A percentile compares a stretch with the other conserved stretches of the same genome.
Evolutionary conservation across 2,888 invertebrate genomes (phyloP).

Genomic region (Macaria liturata): DNA sequence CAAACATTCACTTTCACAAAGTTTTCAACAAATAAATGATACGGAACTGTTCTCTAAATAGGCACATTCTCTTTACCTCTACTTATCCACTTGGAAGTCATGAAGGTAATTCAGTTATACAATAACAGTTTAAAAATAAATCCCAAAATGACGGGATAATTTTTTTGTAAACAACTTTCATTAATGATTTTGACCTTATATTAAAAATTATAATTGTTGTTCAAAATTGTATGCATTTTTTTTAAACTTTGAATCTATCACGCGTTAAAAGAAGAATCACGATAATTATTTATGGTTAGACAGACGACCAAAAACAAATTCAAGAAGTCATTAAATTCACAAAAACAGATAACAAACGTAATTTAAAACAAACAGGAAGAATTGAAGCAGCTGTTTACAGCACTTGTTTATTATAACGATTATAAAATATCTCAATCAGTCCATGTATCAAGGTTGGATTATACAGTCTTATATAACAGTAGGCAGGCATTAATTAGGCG

Average conservation of each 20-base stretch:
- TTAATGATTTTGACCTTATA: conserved; percentile 19
- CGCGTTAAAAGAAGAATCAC: no score
- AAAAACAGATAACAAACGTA: conserved; percentile 16
- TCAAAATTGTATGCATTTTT: no score
- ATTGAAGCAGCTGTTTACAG: conserved; percentile 31
- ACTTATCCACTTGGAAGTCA: conserved; percentile 53
- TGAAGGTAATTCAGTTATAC: conserved; percentile 60
- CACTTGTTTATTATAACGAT: conserved; percentile 45
- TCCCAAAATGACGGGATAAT: no score
- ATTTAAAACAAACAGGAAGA: conserved; percentile 44
- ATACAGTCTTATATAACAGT: conserved; percentile 27
- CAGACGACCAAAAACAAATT: not conserved
- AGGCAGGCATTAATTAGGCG: conserved; percentile 68
- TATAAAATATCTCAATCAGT: conserved; percentile 69
- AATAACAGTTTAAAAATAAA: conserved; percentile 26
- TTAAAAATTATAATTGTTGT: not conserved
- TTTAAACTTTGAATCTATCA: no score
- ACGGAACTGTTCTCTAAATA: conserved; percentile 57
- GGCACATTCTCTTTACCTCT: conserved; percentile 64
- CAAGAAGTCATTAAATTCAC: conserved; percentile 13
- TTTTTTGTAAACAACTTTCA: conserved; percentile 28
- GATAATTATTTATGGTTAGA: no score
- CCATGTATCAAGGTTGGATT: conserved; percentile 67
- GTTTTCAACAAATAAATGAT: conserved; percentile 63
- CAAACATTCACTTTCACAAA: conserved; percentile 63